These are phyloP conservation scores for Apamea anceps DNA, from an alignment of 2,888 invertebrate species.

Conservation along the genomic window DNA sequence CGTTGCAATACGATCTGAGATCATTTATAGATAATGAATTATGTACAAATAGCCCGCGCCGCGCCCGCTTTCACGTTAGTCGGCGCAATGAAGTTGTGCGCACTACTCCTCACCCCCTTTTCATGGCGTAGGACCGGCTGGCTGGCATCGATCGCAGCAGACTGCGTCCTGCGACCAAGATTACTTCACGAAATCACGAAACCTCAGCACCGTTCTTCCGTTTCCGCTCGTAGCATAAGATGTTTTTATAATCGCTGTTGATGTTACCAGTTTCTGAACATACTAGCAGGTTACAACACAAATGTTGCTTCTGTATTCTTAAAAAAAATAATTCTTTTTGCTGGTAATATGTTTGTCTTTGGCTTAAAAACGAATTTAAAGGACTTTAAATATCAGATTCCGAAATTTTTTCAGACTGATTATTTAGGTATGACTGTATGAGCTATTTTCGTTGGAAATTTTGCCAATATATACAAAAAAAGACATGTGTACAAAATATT, in stretches of 20 bases:
- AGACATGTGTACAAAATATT: neutral
- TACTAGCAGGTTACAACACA: neutral
- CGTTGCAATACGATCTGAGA: constrained; percentile 5
- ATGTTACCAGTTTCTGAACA: neutral
- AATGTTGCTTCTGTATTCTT: neutral
- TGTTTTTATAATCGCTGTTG: constrained; percentile 4
- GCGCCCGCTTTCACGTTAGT: constrained; percentile 69
- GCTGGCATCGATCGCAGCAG: constrained; percentile 80
- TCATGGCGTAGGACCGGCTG: constrained; percentile 72
- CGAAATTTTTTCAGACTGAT: neutral
- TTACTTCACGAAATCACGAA: constrained; percentile 41
- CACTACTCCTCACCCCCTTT: constrained; percentile 72
- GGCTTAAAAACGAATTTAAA: neutral
- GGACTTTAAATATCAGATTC: neutral
- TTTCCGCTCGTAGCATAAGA: constrained; percentile 16
- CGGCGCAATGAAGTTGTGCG: constrained; percentile 81
- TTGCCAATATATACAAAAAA: neutral
- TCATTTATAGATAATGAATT: constrained; percentile 33
- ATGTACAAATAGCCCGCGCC: constrained; percentile 56
- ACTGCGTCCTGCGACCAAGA: constrained; percentile 70
- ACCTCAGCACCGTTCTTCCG: constrained; percentile 17
- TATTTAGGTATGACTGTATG: neutral
- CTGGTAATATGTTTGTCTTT: neutral
- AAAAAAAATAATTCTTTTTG: too few relatives aligned
- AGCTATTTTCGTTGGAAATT: neutral